Evolutionary conservation across 2,888 invertebrate species (phyloP).

Genomic region (Sinopyrophorus schimmeli): DNA sequence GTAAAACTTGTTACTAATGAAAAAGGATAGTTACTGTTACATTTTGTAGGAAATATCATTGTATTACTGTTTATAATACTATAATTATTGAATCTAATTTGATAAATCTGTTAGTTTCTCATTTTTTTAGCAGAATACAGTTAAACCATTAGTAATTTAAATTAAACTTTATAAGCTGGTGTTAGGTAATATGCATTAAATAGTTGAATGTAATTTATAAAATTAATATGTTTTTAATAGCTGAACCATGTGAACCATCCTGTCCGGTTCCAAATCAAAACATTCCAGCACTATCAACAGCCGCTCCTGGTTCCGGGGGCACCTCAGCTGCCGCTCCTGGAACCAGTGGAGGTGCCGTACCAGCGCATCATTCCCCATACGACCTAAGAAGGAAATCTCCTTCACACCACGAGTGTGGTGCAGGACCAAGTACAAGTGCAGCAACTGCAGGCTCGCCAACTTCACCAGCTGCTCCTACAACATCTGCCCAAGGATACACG

Average conservation of each 20-base stretch:
- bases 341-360: constrained; percentile 60
- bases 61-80: too few species aligned
- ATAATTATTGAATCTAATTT: too few species aligned
- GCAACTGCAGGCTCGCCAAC: constrained; percentile 57
- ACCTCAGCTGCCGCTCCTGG: constrained; percentile 57
- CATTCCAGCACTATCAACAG: constrained; percentile 57
- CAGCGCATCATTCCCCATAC: constrained; percentile 83
- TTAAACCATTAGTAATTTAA: too few species aligned
- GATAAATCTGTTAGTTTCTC: too few species aligned
- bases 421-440: constrained; percentile 67
- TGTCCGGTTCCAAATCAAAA: constrained; percentile 66
- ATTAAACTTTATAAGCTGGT: too few species aligned
- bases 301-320: constrained; percentile 49
- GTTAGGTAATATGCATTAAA: too few species aligned
- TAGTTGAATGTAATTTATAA: too few species aligned
- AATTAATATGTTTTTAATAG: too few species aligned
- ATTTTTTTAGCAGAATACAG: too few species aligned
- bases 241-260: constrained; percentile 81
- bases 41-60: too few species aligned
- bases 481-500: constrained; percentile 56
- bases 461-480: constrained; percentile 58
- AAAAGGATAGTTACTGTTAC: too few species aligned
- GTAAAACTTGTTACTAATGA: too few species aligned
- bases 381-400: constrained; percentile 87
- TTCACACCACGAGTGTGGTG: constrained; percentile 62